Evolutionary conservation across 2,797 vertebrate species (phyloP).

Genomic region (Micrastur ruficollis): DNA sequence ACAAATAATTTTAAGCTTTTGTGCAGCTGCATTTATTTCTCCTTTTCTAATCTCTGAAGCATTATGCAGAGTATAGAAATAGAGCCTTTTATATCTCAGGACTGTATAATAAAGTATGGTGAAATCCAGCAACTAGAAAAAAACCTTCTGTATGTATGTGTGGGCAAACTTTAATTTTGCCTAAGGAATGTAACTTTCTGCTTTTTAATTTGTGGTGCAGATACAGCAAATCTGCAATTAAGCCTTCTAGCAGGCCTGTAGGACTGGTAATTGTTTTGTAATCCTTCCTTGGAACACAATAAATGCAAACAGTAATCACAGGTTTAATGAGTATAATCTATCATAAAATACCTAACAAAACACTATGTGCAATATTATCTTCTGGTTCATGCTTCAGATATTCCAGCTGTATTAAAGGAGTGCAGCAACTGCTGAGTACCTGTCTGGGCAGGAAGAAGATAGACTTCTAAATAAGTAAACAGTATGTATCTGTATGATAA

Average conservation of each 20-base stretch:
- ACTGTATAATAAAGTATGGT: neutral
- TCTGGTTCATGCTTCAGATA: slow-evolving; percentile 12
- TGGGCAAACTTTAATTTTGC: slow-evolving; percentile 21
- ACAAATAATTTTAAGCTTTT: neutral
- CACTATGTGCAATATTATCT: neutral
- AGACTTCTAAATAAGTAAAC: neutral
- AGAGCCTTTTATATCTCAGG: neutral
- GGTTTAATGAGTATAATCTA: slow-evolving; percentile 49
- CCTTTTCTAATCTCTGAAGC: neutral
- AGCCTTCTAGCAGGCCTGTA: slow-evolving; percentile 4
- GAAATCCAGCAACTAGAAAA: neutral
- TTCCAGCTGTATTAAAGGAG: neutral
- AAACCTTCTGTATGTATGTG: neutral
- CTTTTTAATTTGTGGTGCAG: slow-evolving; percentile 20
- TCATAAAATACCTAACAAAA: slow-evolving; percentile 36
- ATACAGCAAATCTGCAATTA: slow-evolving; percentile 33
- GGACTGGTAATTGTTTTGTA: slow-evolving; percentile 46
- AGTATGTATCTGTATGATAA: neutral
- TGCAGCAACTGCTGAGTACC: neutral
- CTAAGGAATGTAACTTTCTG: neutral
- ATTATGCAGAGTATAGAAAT: neutral
- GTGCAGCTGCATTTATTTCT: neutral
- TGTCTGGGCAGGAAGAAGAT: neutral
- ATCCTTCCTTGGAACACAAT: slow-evolving; percentile 28
- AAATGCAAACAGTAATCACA: slow-evolving; percentile 52